phyloP scores from a whole-genome alignment of 2,113 vertebrate genomes.

The Psittacula cyanocephala region DNA sequence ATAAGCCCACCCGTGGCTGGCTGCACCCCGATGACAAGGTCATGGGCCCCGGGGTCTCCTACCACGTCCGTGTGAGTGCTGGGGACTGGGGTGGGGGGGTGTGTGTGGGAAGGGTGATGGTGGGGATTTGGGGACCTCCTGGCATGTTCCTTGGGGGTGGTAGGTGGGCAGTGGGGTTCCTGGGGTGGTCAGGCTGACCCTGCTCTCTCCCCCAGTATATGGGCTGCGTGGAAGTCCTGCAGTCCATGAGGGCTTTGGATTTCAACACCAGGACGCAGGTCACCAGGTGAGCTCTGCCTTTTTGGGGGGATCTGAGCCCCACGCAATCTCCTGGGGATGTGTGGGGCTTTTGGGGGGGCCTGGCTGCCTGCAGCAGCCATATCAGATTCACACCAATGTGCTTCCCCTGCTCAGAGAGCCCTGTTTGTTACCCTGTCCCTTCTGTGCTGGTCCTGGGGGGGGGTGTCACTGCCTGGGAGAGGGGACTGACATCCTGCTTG shows the following conservation, averaged over 20 bases:
- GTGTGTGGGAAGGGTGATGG: background rate
- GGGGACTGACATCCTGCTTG: background rate
- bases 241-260: slow-evolving; percentile 96
- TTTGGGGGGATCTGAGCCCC: background rate
- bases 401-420: background rate
- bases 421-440: background rate
- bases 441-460: fast-evolving
- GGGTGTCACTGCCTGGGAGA: background rate
- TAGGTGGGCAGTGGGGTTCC: background rate
- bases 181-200: background rate
- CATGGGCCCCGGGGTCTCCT: slow-evolving; percentile 93
- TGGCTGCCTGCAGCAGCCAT: background rate
- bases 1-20: slow-evolving; percentile 96
- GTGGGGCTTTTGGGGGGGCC: background rate
- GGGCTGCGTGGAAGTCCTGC: slow-evolving; percentile 97
- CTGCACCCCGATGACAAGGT: slow-evolving; percentile 93
- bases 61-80: slow-evolving; percentile 82
- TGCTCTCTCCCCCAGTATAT: slow-evolving; percentile 77
- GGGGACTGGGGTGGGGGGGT: background rate
- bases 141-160: fast-evolving
- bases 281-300: slow-evolving; percentile 84
- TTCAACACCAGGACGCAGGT: slow-evolving; percentile 98
- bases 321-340: fast-evolving
- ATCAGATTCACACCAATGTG: background rate
- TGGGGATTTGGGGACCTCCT: background rate